Evolutionary conservation across 2,888 invertebrate species (phyloP).

Genomic region (Eilema sororculum): DNA sequence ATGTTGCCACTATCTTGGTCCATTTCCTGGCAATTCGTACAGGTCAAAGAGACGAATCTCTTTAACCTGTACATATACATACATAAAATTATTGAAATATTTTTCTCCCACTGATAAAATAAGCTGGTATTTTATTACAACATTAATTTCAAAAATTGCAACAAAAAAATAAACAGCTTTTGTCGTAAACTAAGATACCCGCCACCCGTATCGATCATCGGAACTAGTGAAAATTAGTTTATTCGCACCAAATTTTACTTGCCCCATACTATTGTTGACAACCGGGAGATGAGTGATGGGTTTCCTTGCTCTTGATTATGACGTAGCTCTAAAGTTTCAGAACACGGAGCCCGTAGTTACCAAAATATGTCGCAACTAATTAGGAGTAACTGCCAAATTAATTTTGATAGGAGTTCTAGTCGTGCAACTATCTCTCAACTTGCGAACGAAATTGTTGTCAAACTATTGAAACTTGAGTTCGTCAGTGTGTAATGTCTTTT

Average conservation of each 20-base stretch:
- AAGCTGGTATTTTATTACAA: too few relatives aligned
- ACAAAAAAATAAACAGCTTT: not conserved
- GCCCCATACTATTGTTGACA: not conserved
- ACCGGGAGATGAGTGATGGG: not conserved
- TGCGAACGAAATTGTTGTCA: constrained; percentile 22
- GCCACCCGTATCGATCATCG: not conserved
- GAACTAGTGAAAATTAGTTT: not conserved
- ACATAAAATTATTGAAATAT: too few relatives aligned
- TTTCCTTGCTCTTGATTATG: not conserved
- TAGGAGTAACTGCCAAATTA: constrained; percentile 55
- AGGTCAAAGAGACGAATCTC: not conserved
- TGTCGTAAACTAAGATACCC: not conserved
- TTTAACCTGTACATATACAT: not conserved
- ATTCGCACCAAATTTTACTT: not conserved
- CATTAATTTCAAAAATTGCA: too few relatives aligned
- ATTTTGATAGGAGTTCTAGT: constrained; percentile 47
- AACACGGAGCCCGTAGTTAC: constrained; percentile 19
- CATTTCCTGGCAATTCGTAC: too few relatives aligned
- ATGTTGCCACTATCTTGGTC: too few relatives aligned
- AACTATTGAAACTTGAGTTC: constrained; percentile 21
- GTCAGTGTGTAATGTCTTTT: constrained; percentile 35
- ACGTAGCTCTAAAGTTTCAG: not conserved
- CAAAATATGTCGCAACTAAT: constrained; percentile 35
- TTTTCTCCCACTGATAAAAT: too few relatives aligned
- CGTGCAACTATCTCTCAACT: constrained; percentile 29